Evolutionary conservation across 2,797 vertebrate genomes (phyloP), one percentile per base, ranked within the genome.

Genomic region (Enoplosus armatus): DNA sequence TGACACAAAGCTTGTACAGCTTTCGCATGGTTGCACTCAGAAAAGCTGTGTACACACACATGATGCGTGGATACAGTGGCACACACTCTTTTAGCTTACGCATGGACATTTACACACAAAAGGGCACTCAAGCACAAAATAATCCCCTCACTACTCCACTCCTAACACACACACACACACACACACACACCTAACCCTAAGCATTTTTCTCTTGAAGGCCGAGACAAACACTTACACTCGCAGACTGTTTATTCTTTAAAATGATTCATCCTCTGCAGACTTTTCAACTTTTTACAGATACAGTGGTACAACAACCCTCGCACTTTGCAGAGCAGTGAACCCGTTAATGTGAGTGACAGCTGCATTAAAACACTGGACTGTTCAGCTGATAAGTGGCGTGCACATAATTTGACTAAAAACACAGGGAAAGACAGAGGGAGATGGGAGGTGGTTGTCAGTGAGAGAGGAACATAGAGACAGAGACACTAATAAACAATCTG

Each of bases 71-170:
- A 81, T 56, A 45, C 11, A 50, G 71, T 60, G 37, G 43, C 72
- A 41, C 55, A 75, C 78, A 72, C 54, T 62, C 67, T 77, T 89
- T 84, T 69, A 77, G 80, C 88, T 88, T 86, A 86, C 67, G 31
- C 71, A 79, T 58, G 60, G 86, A 90, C 85, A 83, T 90, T 89
- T 88, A 81, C 79, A 75, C 83, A 87, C 75, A 90, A 90, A 90
- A 79, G 82, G 75, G 65, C 68, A 90, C 82, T 83, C 80, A 33
- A 77, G 83, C 84, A 87, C 79, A 85, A 77, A 88, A 79, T 87
- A 90, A 89, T 89, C 86, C 83, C 60, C 50, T 67, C 67, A 71
- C 24, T 71, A 75, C 47, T 45, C 18, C 59, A 68, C 11, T 53
- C 8, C 33, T 22, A 24, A 78, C 72, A 62, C 68, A 68, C 16